Base-by-base conservation (phyloP, 1,140 invertebrate genomes). In the Tetramorium alpestre region DNA sequence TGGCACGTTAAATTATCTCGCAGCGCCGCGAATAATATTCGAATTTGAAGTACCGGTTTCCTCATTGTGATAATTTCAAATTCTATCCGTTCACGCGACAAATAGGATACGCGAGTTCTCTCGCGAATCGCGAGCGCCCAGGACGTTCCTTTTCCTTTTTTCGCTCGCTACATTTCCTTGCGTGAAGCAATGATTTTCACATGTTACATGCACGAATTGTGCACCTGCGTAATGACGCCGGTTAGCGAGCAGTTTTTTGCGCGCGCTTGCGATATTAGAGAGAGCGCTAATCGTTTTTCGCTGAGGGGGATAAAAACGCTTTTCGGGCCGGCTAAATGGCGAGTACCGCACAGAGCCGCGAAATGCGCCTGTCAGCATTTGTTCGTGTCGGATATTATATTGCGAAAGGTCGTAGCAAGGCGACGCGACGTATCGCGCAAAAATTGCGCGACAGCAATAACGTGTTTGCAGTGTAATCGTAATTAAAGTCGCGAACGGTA, bases 341-440 rank as follows among this genome's bases (percentile, higher is more conserved):
- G 18, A 60, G 33, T 41, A 65, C n/a, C 56, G 28, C 22, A 33
- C 3, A 33, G 33, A 33, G 13, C 33, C 22, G 22, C 44, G 47
- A 85, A 85, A 65, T 41, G 60, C 6, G 60, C 47, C 25, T 7
- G 60, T 85, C 82, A 54, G 73, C 62, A 51, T 78, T 78, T 85
- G 73, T 77, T 77, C 44, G 25, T 41, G n/a, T 85, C 41, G 69
- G 25, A 84, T 62, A 84, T 84, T 84, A 84, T 62, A 84, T 84
- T 84, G 80, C 69, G 58, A 84, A 84, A 84, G 28, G 6, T 5
- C 80, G 65, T 5, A 51, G 28, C 28, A 2, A 33, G 33, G 33
- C 33, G 1, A 28, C 6, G 67, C 69, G n/a, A 60, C 25, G 49
- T 72, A 38, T 72, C 65, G 80, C 62, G 28, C 62, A 84, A 73